Evolutionary conservation across 35 echinoderm and acorn worm species (phyloP).

Genomic region (Amphiura filiformis): DNA sequence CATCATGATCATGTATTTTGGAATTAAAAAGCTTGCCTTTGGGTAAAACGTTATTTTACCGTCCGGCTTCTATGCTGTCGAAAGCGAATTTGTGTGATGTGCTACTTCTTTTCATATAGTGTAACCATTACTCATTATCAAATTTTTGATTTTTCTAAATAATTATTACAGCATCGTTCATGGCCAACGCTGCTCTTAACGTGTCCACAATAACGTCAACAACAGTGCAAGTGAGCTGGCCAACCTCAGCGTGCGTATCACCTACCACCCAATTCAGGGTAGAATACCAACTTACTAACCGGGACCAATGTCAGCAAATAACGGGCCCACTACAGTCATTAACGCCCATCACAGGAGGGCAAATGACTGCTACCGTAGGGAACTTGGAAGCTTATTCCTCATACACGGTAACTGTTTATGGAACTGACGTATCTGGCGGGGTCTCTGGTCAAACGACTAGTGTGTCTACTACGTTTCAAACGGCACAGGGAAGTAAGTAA

Average conservation of each 20-base stretch:
- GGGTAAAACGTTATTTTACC: not conserved
- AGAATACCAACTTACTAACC: not conserved
- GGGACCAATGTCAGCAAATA: not conserved
- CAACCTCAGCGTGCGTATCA: not conserved
- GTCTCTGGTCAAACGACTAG: no score
- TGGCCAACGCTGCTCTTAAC: not conserved
- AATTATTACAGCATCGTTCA: not conserved
- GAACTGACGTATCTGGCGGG: not conserved
- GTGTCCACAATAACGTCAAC: not conserved
- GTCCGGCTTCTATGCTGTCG: not conserved
- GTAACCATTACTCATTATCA: no score
- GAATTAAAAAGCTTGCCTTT: not conserved
- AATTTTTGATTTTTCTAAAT: not conserved
- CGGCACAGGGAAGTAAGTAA: no score
- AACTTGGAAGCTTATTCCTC: not conserved
- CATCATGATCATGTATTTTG: not conserved
- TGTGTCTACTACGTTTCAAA: no score
- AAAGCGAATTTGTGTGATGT: not conserved
- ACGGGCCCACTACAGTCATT: not conserved
- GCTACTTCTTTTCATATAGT: no score
- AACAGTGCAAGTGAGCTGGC: not conserved
- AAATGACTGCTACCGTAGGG: not conserved
- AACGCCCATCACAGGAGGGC: not conserved
- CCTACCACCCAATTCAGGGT: not conserved
- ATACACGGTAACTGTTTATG: not conserved